Evolutionary conservation across 2,797 vertebrate genomes (phyloP), one percentile per base, ranked within the genome.

Genomic region (Brotula barbata): DNA sequence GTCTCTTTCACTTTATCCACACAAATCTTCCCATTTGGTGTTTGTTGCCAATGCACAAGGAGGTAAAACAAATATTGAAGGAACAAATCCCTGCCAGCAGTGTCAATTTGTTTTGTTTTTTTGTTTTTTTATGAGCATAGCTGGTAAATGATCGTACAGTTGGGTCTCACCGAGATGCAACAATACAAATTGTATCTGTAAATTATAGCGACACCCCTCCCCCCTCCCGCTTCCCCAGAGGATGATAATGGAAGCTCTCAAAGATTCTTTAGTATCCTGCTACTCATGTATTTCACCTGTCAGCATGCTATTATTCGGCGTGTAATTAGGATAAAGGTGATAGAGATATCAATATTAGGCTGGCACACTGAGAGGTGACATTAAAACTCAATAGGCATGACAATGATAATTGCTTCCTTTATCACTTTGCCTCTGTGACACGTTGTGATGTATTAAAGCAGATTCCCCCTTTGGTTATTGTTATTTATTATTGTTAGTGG

Each of bases 271-370:
- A 72, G 57, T 39, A 56, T 57, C 22, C 21, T 23, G 51, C 48
- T 78, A 75, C 65, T 72, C 72, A 2, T 23, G 57, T 56, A 71
- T 78, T 74, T 33, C 71, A 73, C 55, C 31, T 76, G 80, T 80
- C 75, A 82, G 78, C 72, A 67, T 42, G 77, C 70, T 76, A 78
- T 82, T 87, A 88, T 80, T 86, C 63, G 68, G 66, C 59, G 48
- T 46, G 49, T 85, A 88, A 88, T 81, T 74, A 86, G 82, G 71
- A 80, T 77, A 68, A 80, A 84, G 72, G 70, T 79, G 70, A 68
- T 51, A 47, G 73, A 81, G 69, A 74, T 81, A 76, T 86, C 78
- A 76, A 72, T 76, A 68, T 36, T 71, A 66, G 58, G 58, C 23
- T 34, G 68, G 56, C 60, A 64, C 0, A 10, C 42, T 49, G 58